Evolutionary conservation across 2,888 invertebrate genomes (phyloP).

Genomic region (Pelosia muscerda): DNA sequence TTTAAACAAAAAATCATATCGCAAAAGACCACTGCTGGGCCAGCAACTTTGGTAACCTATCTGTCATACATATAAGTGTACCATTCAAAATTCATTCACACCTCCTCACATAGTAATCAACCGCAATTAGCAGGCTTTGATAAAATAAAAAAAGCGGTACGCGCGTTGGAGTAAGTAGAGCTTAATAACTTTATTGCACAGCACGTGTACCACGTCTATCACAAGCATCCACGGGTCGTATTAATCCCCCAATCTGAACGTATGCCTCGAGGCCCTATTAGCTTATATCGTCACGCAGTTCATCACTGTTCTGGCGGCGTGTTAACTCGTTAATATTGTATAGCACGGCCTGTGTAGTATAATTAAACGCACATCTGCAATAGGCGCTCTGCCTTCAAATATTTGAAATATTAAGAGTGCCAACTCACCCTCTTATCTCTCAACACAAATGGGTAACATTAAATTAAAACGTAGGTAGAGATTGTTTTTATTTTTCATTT

Average conservation of each 20-base stretch:
- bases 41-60: no score
- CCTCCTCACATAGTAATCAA: no score
- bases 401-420: slow-evolving; percentile 5
- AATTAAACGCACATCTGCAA: slow-evolving; percentile 21
- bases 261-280: slow-evolving; percentile 40
- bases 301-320: slow-evolving; percentile 36
- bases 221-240: slow-evolving; percentile 40
- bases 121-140: no score
- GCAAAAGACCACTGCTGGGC: no score
- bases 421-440: background rate
- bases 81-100: no score
- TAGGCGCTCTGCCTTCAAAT: slow-evolving; percentile 25
- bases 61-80: no score
- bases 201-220: slow-evolving; percentile 33
- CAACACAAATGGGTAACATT: background rate
- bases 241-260: slow-evolving; percentile 47
- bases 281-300: slow-evolving; percentile 42
- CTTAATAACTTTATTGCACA: slow-evolving; percentile 45
- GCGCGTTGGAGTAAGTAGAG: slow-evolving; percentile 12
- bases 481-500: background rate
- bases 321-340: slow-evolving; percentile 32
- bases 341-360: slow-evolving; percentile 33
- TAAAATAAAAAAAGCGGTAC: background rate
- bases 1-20: no score
- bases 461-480: background rate